Conservation (phyloP, 2,113 vertebrate genomes). For the Pampusana beccarii region DNA sequence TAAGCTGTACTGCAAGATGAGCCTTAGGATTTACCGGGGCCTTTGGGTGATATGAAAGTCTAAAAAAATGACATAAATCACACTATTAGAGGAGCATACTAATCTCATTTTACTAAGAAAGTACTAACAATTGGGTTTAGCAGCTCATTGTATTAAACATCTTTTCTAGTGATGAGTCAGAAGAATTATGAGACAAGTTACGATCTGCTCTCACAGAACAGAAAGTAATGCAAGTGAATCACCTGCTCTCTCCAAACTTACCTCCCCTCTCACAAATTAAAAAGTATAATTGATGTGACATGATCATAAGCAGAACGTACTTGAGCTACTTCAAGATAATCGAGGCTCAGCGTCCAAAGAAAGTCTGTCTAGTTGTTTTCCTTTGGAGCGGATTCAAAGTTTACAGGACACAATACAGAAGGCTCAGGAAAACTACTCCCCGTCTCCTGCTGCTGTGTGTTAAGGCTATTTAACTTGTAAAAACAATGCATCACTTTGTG, state of each 20-base stretch:
- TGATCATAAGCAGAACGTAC: not conserved
- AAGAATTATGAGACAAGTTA: conserved; percentile 14
- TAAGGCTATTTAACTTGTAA: not conserved
- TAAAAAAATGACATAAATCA: not conserved
- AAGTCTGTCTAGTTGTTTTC: not conserved
- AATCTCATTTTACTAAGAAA: not conserved
- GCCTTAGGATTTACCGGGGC: not conserved
- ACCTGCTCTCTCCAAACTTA: not conserved
- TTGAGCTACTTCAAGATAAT: not conserved
- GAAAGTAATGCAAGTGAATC: not conserved
- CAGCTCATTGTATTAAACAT: not conserved
- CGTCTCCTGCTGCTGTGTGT: not conserved
- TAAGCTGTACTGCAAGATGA: not conserved
- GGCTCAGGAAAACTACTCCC: not conserved
- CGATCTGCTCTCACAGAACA: not conserved
- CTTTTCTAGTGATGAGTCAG: not conserved
- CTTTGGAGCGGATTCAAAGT: not conserved
- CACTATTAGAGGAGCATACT: not conserved
- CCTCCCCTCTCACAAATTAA: not conserved
- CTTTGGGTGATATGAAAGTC: not conserved
- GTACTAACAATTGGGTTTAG: not conserved
- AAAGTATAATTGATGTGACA: not conserved
- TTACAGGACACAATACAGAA: not conserved
- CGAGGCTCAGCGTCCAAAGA: not conserved
- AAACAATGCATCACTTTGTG: not conserved